These are phyloP conservation scores for Ctenopoma multispine DNA, from an alignment of 2,797 vertebrate species.

Conservation along the genomic window DNA sequence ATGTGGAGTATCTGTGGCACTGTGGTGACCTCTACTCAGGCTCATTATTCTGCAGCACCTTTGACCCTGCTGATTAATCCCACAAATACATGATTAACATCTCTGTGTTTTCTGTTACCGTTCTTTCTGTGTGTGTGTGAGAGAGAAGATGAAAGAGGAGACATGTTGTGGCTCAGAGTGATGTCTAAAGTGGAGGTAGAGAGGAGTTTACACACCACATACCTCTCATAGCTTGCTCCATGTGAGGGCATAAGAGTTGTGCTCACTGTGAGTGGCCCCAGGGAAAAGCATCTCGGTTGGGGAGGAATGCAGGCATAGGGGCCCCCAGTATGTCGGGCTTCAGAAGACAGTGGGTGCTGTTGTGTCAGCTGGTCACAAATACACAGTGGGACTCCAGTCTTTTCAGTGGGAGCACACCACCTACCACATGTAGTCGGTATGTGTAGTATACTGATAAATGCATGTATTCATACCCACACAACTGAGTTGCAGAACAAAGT, in stretches of 20 bases:
- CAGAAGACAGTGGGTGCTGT: conserved; percentile 71
- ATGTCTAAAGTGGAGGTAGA: conserved; percentile 40
- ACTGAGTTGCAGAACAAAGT: conserved; percentile 40
- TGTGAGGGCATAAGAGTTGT: conserved; percentile 66
- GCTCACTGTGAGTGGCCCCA: conserved; percentile 55
- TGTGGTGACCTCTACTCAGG: conserved; percentile 42
- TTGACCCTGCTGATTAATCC: conserved; percentile 53
- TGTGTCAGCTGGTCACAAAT: conserved; percentile 71
- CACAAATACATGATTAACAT: conserved; percentile 60
- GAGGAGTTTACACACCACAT: conserved; percentile 63
- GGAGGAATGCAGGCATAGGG: conserved; percentile 76
- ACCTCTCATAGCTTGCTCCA: conserved; percentile 70
- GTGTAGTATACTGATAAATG: neutral
- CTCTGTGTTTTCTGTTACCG: conserved; percentile 37
- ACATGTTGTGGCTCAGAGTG: conserved; percentile 15
- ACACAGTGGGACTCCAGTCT: conserved; percentile 41
- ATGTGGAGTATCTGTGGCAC: conserved; percentile 56
- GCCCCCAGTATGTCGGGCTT: conserved; percentile 53
- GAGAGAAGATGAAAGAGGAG: conserved; percentile 33
- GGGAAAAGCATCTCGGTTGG: conserved; percentile 68
- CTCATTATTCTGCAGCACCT: conserved; percentile 60
- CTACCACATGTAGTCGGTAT: conserved; percentile 25
- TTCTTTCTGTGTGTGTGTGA: conserved; percentile 7
- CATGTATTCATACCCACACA: conserved; percentile 36
- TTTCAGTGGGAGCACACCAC: conserved; percentile 38